Base-by-base conservation (phyloP, 1,140 invertebrate genomes). In the Parapsyche elsis region DNA sequence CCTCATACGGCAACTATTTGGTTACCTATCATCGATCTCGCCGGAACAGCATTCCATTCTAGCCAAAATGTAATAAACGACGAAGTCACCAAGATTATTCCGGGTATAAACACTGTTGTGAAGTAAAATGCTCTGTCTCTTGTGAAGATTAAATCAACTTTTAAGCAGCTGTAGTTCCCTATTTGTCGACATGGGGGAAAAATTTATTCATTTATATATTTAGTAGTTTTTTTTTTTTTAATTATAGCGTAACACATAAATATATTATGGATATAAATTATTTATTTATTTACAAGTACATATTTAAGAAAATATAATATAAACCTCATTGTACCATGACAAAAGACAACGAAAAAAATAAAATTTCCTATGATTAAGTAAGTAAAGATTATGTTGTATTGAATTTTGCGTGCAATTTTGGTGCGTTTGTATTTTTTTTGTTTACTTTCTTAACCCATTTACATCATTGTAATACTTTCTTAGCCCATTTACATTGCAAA, bases 61-160 rank as follows among this genome's bases (percentile, higher is more conserved):
- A 96, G 91, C 95, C 95, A 96, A 90, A 96, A 96, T 84, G 95
- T 96, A 88, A 96, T 96, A 91, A 96, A 96, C 80, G 95, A 96
- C 86, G 94, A 95, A 83, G 95, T 96, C 85, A 96, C 95, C 87
- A 96, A 91, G 87, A 96, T 95, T 85, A 96, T 95, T 84, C 95
- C 95, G 79, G 95, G 95, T 86, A 96, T 96, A 91, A 96, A 96
- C 85, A 96, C 95, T 84, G 95, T 96, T 83, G 94, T 96, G 90
- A 96, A 96, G 91, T 96, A 96, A 89, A 95, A 95, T 84, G 93
- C 93, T 90, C 94, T 91, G 88, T 95, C 94, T 87, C 94, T 90
- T 49, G 93, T 94, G 89, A 95, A 95, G 84, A 93, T 93, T 84
- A 95, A 89, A 86, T 95, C 92, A 84, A 96, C 95, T 88, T 94